These are phyloP conservation scores for Petaurus breviceps DNA, from an alignment of 2,113 vertebrate genomes.

Conservation along the genomic window DNA sequence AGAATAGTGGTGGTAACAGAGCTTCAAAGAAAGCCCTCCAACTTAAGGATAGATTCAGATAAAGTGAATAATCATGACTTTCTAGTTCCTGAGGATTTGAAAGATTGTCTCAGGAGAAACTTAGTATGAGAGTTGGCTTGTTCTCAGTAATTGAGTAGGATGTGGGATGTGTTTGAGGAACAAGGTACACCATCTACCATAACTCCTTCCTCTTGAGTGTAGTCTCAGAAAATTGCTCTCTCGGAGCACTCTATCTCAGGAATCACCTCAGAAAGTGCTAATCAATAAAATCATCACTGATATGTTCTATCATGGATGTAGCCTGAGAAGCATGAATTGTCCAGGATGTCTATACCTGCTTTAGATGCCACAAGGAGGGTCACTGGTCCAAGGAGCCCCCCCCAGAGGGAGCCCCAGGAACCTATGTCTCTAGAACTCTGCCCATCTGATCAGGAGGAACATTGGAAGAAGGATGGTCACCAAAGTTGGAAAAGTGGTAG, in stretches of 20 bases:
- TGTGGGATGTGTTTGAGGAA: background rate
- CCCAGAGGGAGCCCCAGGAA: no score
- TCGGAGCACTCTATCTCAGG: background rate
- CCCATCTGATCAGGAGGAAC: no score
- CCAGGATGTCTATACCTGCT: background rate
- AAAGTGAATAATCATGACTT: background rate
- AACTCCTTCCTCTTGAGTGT: background rate
- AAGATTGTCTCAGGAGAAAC: background rate
- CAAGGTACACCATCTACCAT: background rate
- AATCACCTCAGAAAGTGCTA: background rate
- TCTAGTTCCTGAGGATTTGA: background rate
- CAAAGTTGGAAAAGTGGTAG: no score
- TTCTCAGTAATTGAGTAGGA: background rate
- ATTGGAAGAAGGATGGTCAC: no score
- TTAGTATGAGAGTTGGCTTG: background rate
- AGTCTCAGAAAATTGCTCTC: background rate
- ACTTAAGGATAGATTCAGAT: background rate
- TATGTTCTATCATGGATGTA: background rate
- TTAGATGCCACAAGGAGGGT: no score
- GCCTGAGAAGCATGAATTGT: background rate
- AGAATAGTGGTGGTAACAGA: background rate
- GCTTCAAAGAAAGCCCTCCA: no score
- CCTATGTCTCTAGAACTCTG: no score
- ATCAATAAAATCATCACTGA: background rate
- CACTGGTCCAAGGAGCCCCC: no score